Base-by-base conservation (phyloP, 2,888 invertebrate genomes). In the Meta bourneti region DNA sequence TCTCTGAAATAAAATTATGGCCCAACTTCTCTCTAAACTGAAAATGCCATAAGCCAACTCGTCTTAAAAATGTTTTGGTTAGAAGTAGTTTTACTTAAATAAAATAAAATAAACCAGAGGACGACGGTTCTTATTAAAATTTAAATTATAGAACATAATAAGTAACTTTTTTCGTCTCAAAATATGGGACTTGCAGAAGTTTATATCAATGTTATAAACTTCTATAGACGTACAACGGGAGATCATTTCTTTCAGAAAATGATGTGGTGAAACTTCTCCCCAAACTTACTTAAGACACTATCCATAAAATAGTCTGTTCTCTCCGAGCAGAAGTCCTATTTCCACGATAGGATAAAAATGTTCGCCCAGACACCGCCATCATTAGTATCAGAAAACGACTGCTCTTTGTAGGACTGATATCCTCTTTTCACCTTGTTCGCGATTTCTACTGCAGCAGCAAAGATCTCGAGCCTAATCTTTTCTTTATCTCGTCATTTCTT, bases 361-460 rank as follows among this genome's bases (percentile, higher is more conserved):
- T 16, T 74, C 19, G 16, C 9, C 13, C 52, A 75, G 54, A 54
- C 75, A 61, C 75, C 9, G 61, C 34, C 20, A 54, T 84, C 84
- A 84, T 84, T 84, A 84, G 84, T 84, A 74, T 4, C 84, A 75
- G 52, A 75, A 84, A 84, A 54, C 74, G 75, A 20, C 61, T 61
- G 48, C 54, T 34, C 75, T 54, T 48, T 74, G 84, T 54, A 54
- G 75, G 19, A 84, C 19, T 48, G 52, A n/a, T 51, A 13, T 48
- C 71, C 19, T 75, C n/a, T 52, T 51, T 71, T n/a, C 61, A 61
- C 34, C 48, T 16, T 75, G 13, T 54, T 75, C 20, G 48, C 75
- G 75, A 75, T 61, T 74, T 49, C 72, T 6, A 8, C 54, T 34
- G 20, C 20, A 61, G 74, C 16, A 75, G 84, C 16, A 84, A 84